Conservation (phyloP, 2,113 vertebrate species). For the Capreolus pygargus region DNA sequence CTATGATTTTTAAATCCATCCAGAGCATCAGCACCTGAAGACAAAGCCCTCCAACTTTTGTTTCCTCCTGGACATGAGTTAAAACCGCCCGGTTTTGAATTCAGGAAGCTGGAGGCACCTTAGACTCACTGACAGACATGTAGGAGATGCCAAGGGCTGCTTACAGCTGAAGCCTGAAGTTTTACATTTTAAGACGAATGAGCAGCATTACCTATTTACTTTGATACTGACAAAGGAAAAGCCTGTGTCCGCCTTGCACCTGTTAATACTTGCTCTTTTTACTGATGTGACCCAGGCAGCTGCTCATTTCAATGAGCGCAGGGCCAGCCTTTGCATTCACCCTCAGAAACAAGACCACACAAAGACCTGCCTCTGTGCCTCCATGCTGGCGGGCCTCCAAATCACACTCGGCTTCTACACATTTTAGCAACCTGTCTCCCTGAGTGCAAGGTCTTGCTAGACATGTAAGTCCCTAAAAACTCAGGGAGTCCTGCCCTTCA, state of each 20-base stretch:
- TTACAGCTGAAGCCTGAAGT: constrained; percentile 59
- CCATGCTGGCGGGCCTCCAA: constrained; percentile 66
- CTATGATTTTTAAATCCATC: constrained; percentile 49
- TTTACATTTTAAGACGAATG: constrained; percentile 55
- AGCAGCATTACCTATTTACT: constrained; percentile 71
- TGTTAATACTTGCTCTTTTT: constrained; percentile 64
- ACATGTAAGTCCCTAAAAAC: background rate
- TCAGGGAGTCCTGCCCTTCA: background rate
- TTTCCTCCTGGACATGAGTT: constrained; percentile 1
- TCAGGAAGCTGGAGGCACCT: constrained; percentile 47
- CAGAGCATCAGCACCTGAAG: background rate
- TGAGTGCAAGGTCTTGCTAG: background rate
- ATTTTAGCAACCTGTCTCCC: constrained; percentile 32
- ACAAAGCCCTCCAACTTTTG: background rate
- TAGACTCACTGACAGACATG: constrained; percentile 48
- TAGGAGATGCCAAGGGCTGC: constrained; percentile 47
- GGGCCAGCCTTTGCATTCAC: constrained; percentile 70
- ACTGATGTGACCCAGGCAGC: constrained; percentile 65
- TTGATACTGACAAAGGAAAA: constrained; percentile 62
- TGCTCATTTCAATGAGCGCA: constrained; percentile 76
- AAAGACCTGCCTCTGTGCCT: constrained; percentile 6
- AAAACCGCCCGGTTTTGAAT: constrained; percentile 19
- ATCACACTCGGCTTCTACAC: constrained; percentile 52
- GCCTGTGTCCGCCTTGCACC: constrained; percentile 63
- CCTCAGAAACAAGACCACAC: constrained; percentile 25